These are phyloP conservation scores for Hybognathus amarus DNA, from an alignment of 2,797 vertebrate species.

Conservation along the genomic window DNA sequence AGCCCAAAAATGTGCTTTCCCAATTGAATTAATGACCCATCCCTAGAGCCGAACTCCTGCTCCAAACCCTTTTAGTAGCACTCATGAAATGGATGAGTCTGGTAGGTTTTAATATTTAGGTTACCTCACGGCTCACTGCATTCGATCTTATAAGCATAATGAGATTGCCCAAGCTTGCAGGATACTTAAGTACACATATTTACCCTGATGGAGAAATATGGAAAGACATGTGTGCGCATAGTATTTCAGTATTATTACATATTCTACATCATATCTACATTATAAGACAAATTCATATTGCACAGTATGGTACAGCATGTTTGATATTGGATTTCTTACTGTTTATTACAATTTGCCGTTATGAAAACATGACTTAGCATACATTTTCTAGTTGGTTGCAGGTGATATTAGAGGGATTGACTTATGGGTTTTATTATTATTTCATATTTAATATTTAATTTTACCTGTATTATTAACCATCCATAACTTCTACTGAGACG, in stretches of 20 bases:
- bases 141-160: constrained; percentile 39
- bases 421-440: neutral
- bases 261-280: neutral
- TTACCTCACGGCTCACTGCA: constrained; percentile 44
- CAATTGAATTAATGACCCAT: constrained; percentile 40
- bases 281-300: neutral
- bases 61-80: constrained; percentile 31
- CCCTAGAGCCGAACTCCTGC: constrained; percentile 29
- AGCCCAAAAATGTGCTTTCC: constrained; percentile 22
- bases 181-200: constrained; percentile 35
- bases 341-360: neutral
- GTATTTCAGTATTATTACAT: constrained; percentile 7
- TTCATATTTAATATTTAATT: neutral
- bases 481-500: neutral
- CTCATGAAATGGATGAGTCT: constrained; percentile 42
- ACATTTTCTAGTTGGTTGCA: neutral
- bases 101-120: constrained; percentile 46
- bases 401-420: neutral
- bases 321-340: neutral
- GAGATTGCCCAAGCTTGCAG: constrained; percentile 34
- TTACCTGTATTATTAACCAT: neutral
- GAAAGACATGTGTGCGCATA: constrained; percentile 26
- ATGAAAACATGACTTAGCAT: neutral
- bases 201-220: constrained; percentile 33
- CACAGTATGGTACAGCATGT: neutral